Base-by-base conservation (phyloP, 2,113 vertebrate species). In the Loxodonta africana region DNA sequence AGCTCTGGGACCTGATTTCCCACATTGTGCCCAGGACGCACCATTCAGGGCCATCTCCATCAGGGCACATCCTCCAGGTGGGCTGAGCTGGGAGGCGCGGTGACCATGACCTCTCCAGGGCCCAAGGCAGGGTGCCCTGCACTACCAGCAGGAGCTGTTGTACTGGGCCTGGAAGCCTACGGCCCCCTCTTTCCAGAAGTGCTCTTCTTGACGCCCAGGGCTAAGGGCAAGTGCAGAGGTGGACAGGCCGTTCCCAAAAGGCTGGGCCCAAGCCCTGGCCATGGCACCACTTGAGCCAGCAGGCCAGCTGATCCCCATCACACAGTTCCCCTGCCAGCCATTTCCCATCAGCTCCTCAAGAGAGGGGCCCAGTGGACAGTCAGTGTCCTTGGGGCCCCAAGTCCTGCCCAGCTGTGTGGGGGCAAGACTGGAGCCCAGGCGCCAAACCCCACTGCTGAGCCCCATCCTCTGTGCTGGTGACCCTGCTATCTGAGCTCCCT, bases 321-420 rank as follows among this genome's bases (percentile, higher is more conserved):
- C 25, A 48, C 25, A 7, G 12, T 51, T 44, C 14, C 57, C 77
- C 53, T 8, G 23, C 17, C 6, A 26, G 33, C 37, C 30, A 7
- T 3, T 18, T 0, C 33, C n/a, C 30, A 20, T 8, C 14, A 0
- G 41, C 15, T 20, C 4, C 26, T 57, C 53, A 3, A 57, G 53
- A 17, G 53, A 57, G 53, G 53, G 11, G 15, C 53, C 15, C 53
- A 57, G 53, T 57, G 53, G 53, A 57, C 53, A 57, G 11, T 57
- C 53, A 25, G 63, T 57, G n/a, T 51, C n/a, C 65, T 53, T 1
- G 17, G 65, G 28, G 83, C 6, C 48, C 17, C 6, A 4, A 18
- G 15, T 12, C 53, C 44, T 28, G 6, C 89, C 74, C n/a, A 21
- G 63, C 23, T 18, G 10, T n/a, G 1, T 7, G 25, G 37, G 21